Evolutionary conservation across 53 echinoderm and acorn worm species (phyloP).

Genomic region (Apostichopus leukothele): DNA sequence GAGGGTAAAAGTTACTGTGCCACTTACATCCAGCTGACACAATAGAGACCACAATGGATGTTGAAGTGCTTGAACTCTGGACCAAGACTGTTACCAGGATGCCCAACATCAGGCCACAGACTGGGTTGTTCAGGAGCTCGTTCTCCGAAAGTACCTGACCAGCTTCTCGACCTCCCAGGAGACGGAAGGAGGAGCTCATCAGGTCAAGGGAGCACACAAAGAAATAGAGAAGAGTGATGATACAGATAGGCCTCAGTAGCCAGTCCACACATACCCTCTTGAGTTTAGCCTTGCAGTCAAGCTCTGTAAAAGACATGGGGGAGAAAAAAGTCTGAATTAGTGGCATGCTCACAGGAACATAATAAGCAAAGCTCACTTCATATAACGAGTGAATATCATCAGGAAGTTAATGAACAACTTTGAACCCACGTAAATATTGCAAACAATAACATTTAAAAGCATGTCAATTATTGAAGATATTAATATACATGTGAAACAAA

Average conservation of each 20-base stretch:
- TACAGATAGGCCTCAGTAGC: constrained; percentile 70
- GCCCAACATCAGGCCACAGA: constrained; percentile 88
- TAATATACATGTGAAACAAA: no score
- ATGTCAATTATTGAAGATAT: no score
- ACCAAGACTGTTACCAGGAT: constrained; percentile 85
- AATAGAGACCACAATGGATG: constrained; percentile 84
- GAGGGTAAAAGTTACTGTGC: not conserved
- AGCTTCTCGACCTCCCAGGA: constrained; percentile 87
- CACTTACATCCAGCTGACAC: constrained; percentile 98
- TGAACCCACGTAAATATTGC: no score
- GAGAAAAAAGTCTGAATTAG: not conserved
- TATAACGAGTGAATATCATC: no score
- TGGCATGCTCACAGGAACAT: not conserved
- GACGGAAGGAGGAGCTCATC: constrained; percentile 98
- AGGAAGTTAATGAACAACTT: no score
- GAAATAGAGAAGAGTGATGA: constrained; percentile 80
- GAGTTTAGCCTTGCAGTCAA: constrained; percentile 58
- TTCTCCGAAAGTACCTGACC: constrained; percentile 74
- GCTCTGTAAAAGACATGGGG: constrained; percentile 52
- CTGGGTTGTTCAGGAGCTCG: constrained; percentile 72
- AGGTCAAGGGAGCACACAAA: constrained; percentile 98
- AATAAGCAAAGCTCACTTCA: no score
- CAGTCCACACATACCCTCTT: constrained; percentile 61
- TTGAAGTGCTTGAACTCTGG: constrained; percentile 82
- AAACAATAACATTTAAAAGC: no score